A percentile compares a stretch with the other conserved stretches of the same genome.
phyloP scores from a whole-genome alignment of 2,113 vertebrate species.

The Lates calcarifer region DNA sequence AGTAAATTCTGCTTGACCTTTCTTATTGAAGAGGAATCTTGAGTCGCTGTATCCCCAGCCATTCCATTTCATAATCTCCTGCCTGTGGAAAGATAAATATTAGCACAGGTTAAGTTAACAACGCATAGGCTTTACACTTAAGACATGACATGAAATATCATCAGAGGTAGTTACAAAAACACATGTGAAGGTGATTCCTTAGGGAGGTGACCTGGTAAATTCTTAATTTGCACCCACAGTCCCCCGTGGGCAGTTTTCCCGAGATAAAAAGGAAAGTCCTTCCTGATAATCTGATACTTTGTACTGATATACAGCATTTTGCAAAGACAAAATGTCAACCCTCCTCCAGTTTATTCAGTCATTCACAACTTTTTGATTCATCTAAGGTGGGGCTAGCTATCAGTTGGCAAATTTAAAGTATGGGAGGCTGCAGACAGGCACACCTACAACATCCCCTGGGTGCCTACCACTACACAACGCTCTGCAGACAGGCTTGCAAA shows the following conservation, averaged over 20 bases:
- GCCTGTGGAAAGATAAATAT: conserved; percentile 83
- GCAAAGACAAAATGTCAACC: not conserved
- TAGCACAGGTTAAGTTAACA: conserved; percentile 24
- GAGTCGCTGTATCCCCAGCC: conserved; percentile 99
- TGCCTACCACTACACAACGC: not conserved
- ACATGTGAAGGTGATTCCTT: conserved; percentile 20
- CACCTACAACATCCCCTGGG: conserved; percentile 30
- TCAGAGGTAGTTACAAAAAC: conserved; percentile 10
- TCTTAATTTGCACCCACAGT: conserved; percentile 1
- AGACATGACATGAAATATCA: conserved; percentile 14
- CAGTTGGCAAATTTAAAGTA: conserved; percentile 34
- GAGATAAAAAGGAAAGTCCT: not conserved
- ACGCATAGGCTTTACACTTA: not conserved
- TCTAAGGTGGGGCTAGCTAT: not conserved
- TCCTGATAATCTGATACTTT: conserved; percentile 15
- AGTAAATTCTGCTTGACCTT: conserved; percentile 96
- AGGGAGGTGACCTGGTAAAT: not conserved
- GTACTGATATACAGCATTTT: conserved; percentile 14
- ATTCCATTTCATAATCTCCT: conserved; percentile 99
- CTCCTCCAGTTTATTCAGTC: conserved; percentile 26
- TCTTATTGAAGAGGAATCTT: conserved; percentile 96
- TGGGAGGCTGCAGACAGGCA: conserved; percentile 14
- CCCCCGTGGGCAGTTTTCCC: conserved; percentile 3
- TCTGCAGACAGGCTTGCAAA: conserved; percentile 24
- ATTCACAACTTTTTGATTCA: conserved; percentile 21